Conservation (phyloP, 2,888 invertebrate species). For the Hydroisotoma schaefferi region DNA sequence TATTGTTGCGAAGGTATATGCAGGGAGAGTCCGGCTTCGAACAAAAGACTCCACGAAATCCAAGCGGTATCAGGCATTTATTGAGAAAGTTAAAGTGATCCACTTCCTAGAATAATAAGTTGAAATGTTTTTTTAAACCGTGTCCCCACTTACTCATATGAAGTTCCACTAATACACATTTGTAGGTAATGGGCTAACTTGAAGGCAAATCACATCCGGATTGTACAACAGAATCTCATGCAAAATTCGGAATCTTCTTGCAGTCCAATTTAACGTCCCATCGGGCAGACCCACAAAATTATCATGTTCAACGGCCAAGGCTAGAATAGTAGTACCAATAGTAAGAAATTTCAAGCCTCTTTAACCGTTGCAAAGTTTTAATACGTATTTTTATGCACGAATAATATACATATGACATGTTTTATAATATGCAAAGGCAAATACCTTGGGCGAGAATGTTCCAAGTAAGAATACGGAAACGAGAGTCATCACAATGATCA, state of each 20-base stretch:
- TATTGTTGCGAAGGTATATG: slow-evolving; percentile 66
- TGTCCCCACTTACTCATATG: too few relatives aligned
- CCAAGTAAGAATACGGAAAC: slow-evolving; percentile 65
- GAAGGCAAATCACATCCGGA: slow-evolving; percentile 69
- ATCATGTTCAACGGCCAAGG: slow-evolving; percentile 66
- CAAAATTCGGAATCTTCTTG: slow-evolving; percentile 63
- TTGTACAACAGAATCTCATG: slow-evolving; percentile 67
- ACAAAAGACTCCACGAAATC: slow-evolving; percentile 66
- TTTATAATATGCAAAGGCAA: not conserved
- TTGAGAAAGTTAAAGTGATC: slow-evolving; percentile 69
- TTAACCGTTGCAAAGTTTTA: not conserved
- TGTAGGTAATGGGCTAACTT: slow-evolving; percentile 54
- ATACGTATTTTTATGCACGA: too few relatives aligned
- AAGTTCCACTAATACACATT: not conserved
- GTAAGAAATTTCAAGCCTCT: slow-evolving; percentile 14
- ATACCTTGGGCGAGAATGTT: slow-evolving; percentile 68
- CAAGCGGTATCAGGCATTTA: slow-evolving; percentile 61
- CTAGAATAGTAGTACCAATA: slow-evolving; percentile 54
- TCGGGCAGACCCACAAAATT: slow-evolving; percentile 68
- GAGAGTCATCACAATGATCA: slow-evolving; percentile 39
- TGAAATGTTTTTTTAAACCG: slow-evolving; percentile 15
- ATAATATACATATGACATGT: not conserved
- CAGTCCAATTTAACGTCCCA: slow-evolving; percentile 67
- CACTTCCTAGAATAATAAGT: slow-evolving; percentile 62
- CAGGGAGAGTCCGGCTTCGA: slow-evolving; percentile 76